Evolutionary conservation across 2,797 vertebrate genomes (phyloP).

Genomic region (Enteromius viviparus): DNA sequence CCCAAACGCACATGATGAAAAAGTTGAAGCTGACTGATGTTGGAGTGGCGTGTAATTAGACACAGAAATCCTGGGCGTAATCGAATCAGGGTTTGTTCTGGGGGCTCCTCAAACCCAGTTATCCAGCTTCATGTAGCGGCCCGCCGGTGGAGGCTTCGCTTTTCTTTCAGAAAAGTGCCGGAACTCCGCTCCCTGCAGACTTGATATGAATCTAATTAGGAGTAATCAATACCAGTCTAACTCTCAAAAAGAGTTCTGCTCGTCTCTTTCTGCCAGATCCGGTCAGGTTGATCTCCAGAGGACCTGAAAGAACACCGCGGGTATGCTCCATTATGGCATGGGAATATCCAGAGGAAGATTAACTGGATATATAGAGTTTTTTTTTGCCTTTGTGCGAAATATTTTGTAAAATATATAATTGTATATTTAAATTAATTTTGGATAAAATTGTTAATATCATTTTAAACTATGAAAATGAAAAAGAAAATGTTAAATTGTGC

Average conservation of each 20-base stretch:
- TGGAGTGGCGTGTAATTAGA: conserved; percentile 75
- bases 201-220: conserved; percentile 79
- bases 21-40: conserved; percentile 34
- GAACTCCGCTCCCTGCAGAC: conserved; percentile 67
- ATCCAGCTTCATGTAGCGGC: conserved; percentile 77
- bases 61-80: conserved; percentile 79
- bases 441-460: no score
- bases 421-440: no score
- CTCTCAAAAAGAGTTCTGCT: conserved; percentile 63
- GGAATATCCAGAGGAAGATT: not conserved
- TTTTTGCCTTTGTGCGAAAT: no score
- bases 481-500: no score
- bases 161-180: conserved; percentile 74
- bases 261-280: conserved; percentile 60
- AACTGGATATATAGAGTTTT: not conserved
- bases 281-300: conserved; percentile 20
- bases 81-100: conserved; percentile 79
- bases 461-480: no score
- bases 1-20: not conserved
- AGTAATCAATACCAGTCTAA: conserved; percentile 80
- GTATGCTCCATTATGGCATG: not conserved
- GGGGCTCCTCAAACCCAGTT: conserved; percentile 77
- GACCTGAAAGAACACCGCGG: conserved; percentile 1
- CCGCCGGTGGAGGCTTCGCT: conserved; percentile 65
- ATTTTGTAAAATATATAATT: not conserved